Evolutionary conservation across 35 echinoderm and acorn worm genomes (phyloP), one percentile per base, ranked within the genome.

Genomic region (Lytechinus variegatus): DNA sequence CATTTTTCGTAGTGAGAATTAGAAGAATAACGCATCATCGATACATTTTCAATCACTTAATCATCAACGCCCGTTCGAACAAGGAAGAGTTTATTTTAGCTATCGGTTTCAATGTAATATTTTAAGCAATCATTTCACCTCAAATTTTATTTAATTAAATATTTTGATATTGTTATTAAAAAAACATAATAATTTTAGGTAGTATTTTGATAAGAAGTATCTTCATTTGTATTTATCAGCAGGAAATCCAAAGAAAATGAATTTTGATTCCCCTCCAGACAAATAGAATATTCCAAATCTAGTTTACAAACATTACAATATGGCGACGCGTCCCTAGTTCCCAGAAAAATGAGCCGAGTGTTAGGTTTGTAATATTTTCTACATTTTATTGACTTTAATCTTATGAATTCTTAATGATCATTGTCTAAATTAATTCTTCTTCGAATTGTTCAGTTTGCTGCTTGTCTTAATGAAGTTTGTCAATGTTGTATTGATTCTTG

Each of bases 251-350:
- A 44, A 44, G 33, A 44, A 44, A 44, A 44, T 44, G 33, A 44
- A 44, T 44, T 44, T 44, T 44, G 33, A 44, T 13, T 71, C 12
- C 66, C 66, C 66, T 79, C 21, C 8, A 27, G 6, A 24, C 24
- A 5, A 79, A 79, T 79, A 16, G 66, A 79, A 5, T 24, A 3
- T n/a, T 7, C 19, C 19, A 24, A 24, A 79, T 79, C 16, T 79
- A 16, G 66, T 79, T 79, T 79, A 79, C 16, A 6, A 79, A 79
- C 66, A 79, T 79, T 79, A 24, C 66, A 79, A 79, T 79, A 79
- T 79, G 66, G 66, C 66, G 66, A 79, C 66, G 66, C 66, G 66
- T 79, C 66, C 66, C 66, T 79, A 79, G 66, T 79, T 79, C 19
- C 61, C 66, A 19, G 33, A 44, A n/a, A 44, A 44, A 44, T 44